phyloP scores from a whole-genome alignment of 2,113 vertebrate genomes.

The human (Homo sapiens) region DNA sequence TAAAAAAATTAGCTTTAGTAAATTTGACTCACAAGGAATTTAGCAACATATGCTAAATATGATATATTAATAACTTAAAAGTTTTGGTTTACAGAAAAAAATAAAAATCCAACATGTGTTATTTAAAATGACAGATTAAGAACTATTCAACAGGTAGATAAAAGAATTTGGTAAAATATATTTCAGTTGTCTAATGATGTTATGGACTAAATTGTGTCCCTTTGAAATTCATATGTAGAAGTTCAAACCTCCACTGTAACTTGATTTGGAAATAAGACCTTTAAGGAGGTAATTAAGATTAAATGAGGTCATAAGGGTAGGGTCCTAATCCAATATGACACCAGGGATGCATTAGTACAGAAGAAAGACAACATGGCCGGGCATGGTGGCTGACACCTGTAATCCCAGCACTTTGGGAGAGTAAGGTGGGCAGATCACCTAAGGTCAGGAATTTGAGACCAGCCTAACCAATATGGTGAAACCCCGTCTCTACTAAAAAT shows the following conservation, averaged over 20 bases:
- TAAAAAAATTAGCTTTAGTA: not conserved
- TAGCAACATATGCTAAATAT: not conserved
- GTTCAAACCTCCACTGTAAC: not conserved
- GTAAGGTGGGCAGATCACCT: too few relatives aligned
- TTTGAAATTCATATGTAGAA: not conserved
- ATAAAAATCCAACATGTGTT: not conserved
- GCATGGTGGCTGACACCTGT: too few relatives aligned
- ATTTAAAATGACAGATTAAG: not conserved
- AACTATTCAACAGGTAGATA: not conserved
- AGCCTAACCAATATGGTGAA: too few relatives aligned
- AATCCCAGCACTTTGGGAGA: too few relatives aligned
- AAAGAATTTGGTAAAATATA: not conserved
- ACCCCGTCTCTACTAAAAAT: too few relatives aligned
- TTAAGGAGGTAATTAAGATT: not conserved
- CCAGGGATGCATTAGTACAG: not conserved
- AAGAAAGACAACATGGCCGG: not conserved
- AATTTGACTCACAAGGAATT: not conserved
- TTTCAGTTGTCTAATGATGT: not conserved
- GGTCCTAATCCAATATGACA: not conserved
- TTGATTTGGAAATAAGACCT: not conserved
- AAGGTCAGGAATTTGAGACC: too few relatives aligned
- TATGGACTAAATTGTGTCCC: not conserved
- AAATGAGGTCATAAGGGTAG: not conserved
- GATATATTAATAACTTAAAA: not conserved
- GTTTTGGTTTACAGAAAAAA: not conserved